Evolutionary conservation across 2,888 invertebrate genomes (phyloP), one percentile per base, ranked within the genome.

Genomic region (Drosophila anomelani): DNA sequence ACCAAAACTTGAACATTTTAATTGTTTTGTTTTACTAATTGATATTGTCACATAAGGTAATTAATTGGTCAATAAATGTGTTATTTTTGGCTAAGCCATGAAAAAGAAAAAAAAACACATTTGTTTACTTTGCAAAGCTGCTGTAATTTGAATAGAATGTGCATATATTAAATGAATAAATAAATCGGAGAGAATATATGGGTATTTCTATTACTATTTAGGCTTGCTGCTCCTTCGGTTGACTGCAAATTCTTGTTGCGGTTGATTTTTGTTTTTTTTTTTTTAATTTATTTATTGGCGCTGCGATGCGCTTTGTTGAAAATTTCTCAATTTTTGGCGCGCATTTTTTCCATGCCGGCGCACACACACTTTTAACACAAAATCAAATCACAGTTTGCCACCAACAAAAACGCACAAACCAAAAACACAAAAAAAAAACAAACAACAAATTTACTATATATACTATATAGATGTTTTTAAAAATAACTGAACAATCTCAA

Each of bases 281-380:
- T 10, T 23, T 23, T 1, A 6, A 26, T 26, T 29, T 47, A 15
- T 44, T 61, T 62, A 54, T 55, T 60, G 34, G 41, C 26, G 26
- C 26, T 53, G 46, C 66, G 55, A 58, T 58, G 57, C 63, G 60
- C 74, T 60, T 36, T 26, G 51, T 36, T 29, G 56, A 46, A 56
- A 61, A 61, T 74, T 76, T 62, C 78, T 68, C 39, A 66, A 60
- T 68, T 76, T 83, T 82, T 84, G 83, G 83, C 83, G 83, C 84
- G 78, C 73, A 68, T 70, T 68, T 60, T 62, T 70, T 51, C 47
- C 46, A 60, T 67, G 75, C 85, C 77, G 82, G 73, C 46, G 46
- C 46, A 26, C 64, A 64, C 64, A 64, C 20, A 63, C 32, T 69
- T 47, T 41, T 34, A 57, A 53, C 54, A 46, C 53, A 57, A 51